Base-by-base conservation (phyloP, 64 coral and sea anemone genomes). In the Anthopleura sola region DNA sequence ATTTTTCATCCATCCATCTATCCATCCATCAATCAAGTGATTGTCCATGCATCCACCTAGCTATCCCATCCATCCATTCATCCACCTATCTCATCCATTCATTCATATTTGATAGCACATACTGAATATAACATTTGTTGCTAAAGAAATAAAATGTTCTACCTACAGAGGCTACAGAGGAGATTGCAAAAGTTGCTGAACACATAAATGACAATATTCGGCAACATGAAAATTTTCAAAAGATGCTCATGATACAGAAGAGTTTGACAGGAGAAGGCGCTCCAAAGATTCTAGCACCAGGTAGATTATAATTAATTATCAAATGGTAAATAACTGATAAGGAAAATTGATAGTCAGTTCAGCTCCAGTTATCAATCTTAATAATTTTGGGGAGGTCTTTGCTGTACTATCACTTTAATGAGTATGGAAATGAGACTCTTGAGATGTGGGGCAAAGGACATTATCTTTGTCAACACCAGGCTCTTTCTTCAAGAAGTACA, bases 201-300 rank as follows among this genome's bases (percentile, higher is more conserved):
- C 93, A 99, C 74, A 99, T 99, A 46, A 99, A 99, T 75, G 93
- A 99, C 39, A 99, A 99, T 57, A 95, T 99, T 68, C 86, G 97
- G 0, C 97, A 99, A 49, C 87, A 84, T 38, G 97, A 99, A 75
- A 99, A 99, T 46, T 99, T 95, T 62, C 93, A 99, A 60, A 99
- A 99, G 89, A 99, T 99, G 90, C 38, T 99, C 2, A 82, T 79
- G 36, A 99, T 99, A 54, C 97, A 99, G 44, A 99, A 95, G 23
- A 84, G 90, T 66, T 50, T 99, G 15, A 95, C 93, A 60, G 93
- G 97, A 18, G 97, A 92, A 58, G 97, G 97, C 68, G 97, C 92
- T n/a, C 97, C 97, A n/a, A 99, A 92, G 71, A 90, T 98, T 47
- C 47, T 98, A 31, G 96, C 96, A n/a, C 96, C 96, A 83, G 96